Base-by-base conservation (phyloP, 2,113 vertebrate species). In the Lasiurus borealis region DNA sequence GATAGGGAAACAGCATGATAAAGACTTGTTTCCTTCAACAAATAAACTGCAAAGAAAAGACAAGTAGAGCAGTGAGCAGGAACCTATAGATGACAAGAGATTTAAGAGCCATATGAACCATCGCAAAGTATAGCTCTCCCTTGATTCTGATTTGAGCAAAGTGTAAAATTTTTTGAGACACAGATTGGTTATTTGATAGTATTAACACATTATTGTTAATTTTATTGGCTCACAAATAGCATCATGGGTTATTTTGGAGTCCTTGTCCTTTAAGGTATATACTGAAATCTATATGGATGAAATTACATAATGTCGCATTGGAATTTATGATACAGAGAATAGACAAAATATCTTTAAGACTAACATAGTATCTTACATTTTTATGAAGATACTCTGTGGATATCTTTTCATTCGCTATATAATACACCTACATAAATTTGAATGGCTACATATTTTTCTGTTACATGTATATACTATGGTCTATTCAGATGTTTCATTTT, bases 121-220 rank as follows among this genome's bases (percentile, higher is more conserved):
- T 13, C 48, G 72, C 12, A 44, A 7, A 36, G 6, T 44, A 7
- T 62, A 8, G 40, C 16, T 54, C 71, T 94, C 90, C 72, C 36
- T 62, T 83, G 57, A 72, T 87, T 9, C 23, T 81, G 44, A 62
- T 64, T 83, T 76, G 44, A 86, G 14, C 36, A 66, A 83, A 85
- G 40, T 18, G 15, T 34, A 4, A 68, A 85, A 44, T 9, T 8
- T 44, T 44, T 77, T 31, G n/a, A 86, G 84, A 16, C 31, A 46
- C 19, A 81, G 40, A 85, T 62, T 62, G 57, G 29, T 62, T 85
- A 50, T 68, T 73, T 73, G 36, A 73, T 81, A 31, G 18, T 75
- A 85, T 62, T 76, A 73, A 89, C 19, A 82, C 80, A 62, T 46
- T 71, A 75, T 50, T 82, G 72, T 64, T 85, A 57, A 68, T 88